Evolutionary conservation across 2,797 vertebrate species (phyloP).

Genomic region (Poeciliopsis infans): DNA sequence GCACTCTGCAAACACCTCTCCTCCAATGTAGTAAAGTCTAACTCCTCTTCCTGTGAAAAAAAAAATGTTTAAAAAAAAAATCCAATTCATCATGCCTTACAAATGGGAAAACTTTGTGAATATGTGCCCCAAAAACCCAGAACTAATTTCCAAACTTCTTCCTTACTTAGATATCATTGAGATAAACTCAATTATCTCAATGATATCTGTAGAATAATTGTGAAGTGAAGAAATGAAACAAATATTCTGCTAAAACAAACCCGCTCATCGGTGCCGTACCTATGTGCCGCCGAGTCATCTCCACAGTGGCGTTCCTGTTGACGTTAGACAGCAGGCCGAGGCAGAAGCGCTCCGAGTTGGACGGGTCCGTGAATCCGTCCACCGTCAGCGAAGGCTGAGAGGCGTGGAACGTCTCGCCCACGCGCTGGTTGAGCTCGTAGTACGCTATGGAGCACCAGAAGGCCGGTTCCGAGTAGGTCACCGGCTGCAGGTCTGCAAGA

Average conservation of each 20-base stretch:
- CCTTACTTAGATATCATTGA: background rate
- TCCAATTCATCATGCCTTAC: background rate
- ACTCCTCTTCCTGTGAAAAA: conserved; percentile 90
- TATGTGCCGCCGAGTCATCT: conserved; percentile 99
- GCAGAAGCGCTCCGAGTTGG: conserved; percentile 97
- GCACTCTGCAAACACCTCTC: conserved; percentile 99
- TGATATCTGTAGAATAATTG: background rate
- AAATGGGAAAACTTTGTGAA: background rate
- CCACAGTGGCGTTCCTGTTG: conserved; percentile 97
- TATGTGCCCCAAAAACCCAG: background rate
- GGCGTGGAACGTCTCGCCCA: conserved; percentile 98
- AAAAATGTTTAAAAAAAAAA: conserved; percentile 18
- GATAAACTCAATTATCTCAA: background rate
- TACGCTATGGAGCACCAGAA: conserved; percentile 99
- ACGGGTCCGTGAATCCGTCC: conserved; percentile 97
- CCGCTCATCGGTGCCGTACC: conserved; percentile 71
- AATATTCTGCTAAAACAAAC: background rate
- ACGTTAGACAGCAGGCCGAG: conserved; percentile 96
- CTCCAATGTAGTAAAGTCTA: conserved; percentile 97
- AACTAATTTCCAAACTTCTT: background rate
- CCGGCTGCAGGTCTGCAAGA: conserved; percentile 92
- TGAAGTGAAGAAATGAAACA: background rate
- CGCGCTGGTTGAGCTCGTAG: conserved; percentile 97
- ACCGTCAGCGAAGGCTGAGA: conserved; percentile 97
- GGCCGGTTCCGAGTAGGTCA: conserved; percentile 97